Evolutionary conservation across 2,888 invertebrate species (phyloP), one percentile per base, ranked within the genome.

Genomic region (Thera britannica): DNA sequence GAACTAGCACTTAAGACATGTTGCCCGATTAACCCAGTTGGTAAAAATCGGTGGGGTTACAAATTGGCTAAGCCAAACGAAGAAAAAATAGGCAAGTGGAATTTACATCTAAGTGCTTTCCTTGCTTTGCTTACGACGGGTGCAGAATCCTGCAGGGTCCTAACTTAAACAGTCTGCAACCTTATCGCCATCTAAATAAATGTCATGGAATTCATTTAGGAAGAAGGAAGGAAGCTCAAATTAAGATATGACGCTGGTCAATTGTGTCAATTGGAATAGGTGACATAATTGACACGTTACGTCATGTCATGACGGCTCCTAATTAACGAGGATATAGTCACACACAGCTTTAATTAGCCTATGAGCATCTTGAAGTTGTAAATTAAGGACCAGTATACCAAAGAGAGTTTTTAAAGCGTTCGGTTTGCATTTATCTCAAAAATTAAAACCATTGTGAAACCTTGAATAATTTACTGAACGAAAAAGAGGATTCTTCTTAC

Each of bases 191-290:
- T 7, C 44, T 9, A 46, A 8, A 9, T 36, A 56, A n/a, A 46
- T 55, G 48, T 11, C 8, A 54, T 63, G 57, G 59, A 59, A 57
- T 61, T 58, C 11, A 49, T 69, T 51, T 11, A 68, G 72, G 71
- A 72, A 74, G 66, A 70, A 76, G 69, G 71, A 72, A 77, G 81
- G 80, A 81, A 80, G 77, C 75, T 59, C 62, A 64, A 81, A 79
- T 81, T 76, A 73, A 70, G 72, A 76, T 72, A 76, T 79, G 67
- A 71, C 74, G 77, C 77, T 72, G 72, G 76, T 74, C 73, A 79
- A 80, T 81, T 79, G 67, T 68, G 59, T 64, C 80, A 78, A 82
- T 80, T 75, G 73, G 73, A 77, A 73, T 71, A 73, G 68, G 75
- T 79, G 81, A 80, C 77, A 77, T 76, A 77, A 81, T 79, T 75